Evolutionary conservation across 2,888 invertebrate genomes (phyloP), one percentile per base, ranked within the genome.

Genomic region (Lasioglossum leucozonium): DNA sequence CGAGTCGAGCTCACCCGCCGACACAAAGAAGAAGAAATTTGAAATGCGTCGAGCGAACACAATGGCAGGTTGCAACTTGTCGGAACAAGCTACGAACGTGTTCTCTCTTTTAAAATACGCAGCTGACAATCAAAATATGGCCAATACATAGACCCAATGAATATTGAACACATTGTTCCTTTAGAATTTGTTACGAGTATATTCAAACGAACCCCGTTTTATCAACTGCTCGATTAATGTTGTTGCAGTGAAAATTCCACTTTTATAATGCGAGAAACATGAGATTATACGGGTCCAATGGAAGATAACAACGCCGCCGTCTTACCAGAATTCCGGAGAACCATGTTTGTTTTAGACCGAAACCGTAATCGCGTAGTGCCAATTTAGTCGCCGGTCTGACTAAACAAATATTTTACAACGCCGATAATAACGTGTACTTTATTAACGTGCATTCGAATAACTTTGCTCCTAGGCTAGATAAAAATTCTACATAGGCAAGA

Each of bases 41-140:
- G 55, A 72, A 78, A 84, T 81, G 77, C 76, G 47, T 62, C 71
- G 73, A 79, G 73, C 77, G 72, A 67, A 77, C 44, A 42, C 69
- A 62, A 75, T 82, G 79, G 55, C 81, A 85, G 75, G 79, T 85
- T 87, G 84, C 74, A 79, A 77, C 73, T 82, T 86, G 82, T 85
- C 26, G 71, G 67, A 71, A 73, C 75, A 79, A 75, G 77, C 22
- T 22, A 22, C 37, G 78, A 62, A 79, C 73, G 62, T 42, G 65
- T 2, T 26, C 34, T 34, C 75, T 73, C 72, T 78, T 79, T 83
- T 81, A 77, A 69, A 62, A 86, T 83, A 80, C 75, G 75, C 62
- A 81, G 47, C 78, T 76, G 81, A 78, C 72, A 51, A 55, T 67
- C 72, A 75, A 77, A 79, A 81, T n/a, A n/a, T n/a, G n/a, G 72